Evolutionary conservation across 1,140 invertebrate genomes (phyloP), one percentile per base, ranked within the genome.

Genomic region (Drosophila littoralis): DNA sequence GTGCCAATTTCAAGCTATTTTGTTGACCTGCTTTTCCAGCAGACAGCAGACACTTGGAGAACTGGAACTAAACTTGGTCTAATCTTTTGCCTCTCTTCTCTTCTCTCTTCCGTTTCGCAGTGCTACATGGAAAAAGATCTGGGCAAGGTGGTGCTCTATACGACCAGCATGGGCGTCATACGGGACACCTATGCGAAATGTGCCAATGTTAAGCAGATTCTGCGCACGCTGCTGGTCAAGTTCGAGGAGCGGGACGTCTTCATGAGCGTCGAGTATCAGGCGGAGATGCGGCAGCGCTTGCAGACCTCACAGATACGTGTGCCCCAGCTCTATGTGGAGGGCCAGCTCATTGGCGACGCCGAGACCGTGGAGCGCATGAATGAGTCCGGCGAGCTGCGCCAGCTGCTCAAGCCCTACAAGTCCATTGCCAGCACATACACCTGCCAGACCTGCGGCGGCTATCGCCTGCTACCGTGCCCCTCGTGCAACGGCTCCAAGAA

Each of bases 401-500:
- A 95, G 91, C 95, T 98, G 92, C 93, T 99, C 71, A 96, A 97
- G 93, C 96, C 96, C 64, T 99, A 97, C 93, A 97, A 97, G 96
- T 96, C 96, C 93, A 93, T 95, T 48, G 94, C 96, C 79, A 95
- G 95, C 1, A 96, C 95, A 84, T 95, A 93, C 64, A 96, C 96
- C 12, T 99, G 98, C 93, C 94, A 96, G 82, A 94, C 95, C 59
- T 99, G 98, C 92, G 98, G 98, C 7, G 98, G 98, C 1, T 98
- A 97, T 93, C 94, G 97, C 48, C 95, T 97, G 55, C 94, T 98
- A 38, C 97, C 98, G 0, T 99, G 98, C 92, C 94, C 95, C 7
- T 94, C 97, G 46, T 99, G 98, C 94, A 98, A 97, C 86, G 98
- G 98, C 7, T 98, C 97, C 91, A 99, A 99, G 94, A 98, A 98